Conservation (phyloP, 2,888 invertebrate genomes). For the Drosophila neutralis region DNA sequence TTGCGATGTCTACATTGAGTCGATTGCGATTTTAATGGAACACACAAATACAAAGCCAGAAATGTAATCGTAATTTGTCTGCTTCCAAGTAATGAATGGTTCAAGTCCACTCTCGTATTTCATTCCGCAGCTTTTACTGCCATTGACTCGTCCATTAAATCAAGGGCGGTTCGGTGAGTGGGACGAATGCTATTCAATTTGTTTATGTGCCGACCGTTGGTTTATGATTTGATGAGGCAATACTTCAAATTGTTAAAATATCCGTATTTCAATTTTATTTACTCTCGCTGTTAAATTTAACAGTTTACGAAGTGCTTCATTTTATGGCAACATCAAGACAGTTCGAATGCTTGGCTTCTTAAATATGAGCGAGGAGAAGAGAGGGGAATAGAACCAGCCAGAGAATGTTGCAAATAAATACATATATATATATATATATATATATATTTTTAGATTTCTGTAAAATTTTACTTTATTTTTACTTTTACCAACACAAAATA, state of each 20-base stretch:
- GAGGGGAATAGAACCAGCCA: too few relatives aligned
- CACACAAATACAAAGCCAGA: constrained; percentile 1
- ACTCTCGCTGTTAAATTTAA: constrained; percentile 52
- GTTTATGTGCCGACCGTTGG: constrained; percentile 66
- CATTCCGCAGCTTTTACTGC: constrained; percentile 22
- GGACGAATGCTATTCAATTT: constrained; percentile 70
- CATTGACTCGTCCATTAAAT: constrained; percentile 30
- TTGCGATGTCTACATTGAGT: constrained; percentile 11
- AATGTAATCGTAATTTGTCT: constrained; percentile 39
- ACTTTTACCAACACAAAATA: too few relatives aligned
- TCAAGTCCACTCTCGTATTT: constrained; percentile 41
- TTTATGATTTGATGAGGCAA: constrained; percentile 53
- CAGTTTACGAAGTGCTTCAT: constrained; percentile 31
- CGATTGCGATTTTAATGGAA: constrained; percentile 5
- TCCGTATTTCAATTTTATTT: constrained; percentile 54
- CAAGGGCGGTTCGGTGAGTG: not conserved
- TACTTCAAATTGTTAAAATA: constrained; percentile 45
- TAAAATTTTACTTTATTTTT: too few relatives aligned
- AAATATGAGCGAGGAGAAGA: too few relatives aligned
- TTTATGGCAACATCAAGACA: constrained; percentile 42
- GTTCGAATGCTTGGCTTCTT: not conserved
- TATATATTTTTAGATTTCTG: too few relatives aligned
- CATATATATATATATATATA: too few relatives aligned
- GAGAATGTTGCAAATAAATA: too few relatives aligned
- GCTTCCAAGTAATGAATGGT: constrained; percentile 53